A percentile compares a stretch with the other conserved stretches of the same genome.
phyloP scores from a whole-genome alignment of 2,797 vertebrate genomes.

The Salarias fasciatus region DNA sequence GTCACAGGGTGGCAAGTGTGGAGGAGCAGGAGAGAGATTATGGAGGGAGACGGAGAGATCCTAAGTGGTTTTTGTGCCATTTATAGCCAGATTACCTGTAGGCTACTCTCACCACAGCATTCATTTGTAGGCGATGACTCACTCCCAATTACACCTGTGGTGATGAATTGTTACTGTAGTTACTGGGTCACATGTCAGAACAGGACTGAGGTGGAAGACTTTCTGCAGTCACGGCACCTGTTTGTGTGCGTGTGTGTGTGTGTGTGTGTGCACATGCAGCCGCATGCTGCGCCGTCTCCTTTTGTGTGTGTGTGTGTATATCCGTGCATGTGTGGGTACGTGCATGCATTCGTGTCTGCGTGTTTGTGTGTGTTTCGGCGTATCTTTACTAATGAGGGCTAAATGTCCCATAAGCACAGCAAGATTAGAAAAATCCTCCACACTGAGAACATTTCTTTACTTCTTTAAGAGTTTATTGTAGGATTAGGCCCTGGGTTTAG shows the following conservation, averaged over 20 bases:
- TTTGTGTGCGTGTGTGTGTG: constrained; percentile 4
- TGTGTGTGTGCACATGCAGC: constrained; percentile 29
- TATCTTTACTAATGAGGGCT: constrained; percentile 58
- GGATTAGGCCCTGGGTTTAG: constrained; percentile 62
- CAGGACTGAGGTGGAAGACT: constrained; percentile 51
- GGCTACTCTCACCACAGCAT: constrained; percentile 50
- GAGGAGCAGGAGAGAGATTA: constrained; percentile 44
- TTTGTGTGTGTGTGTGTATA: constrained; percentile 22
- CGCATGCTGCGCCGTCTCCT: too few species aligned
- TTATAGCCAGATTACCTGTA: constrained; percentile 68
- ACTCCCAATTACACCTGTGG: constrained; percentile 66
- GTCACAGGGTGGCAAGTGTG: constrained; percentile 9
- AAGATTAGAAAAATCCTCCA: constrained; percentile 69
- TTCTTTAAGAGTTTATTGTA: constrained; percentile 67
- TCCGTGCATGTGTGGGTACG: constrained; percentile 5
- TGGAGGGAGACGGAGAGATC: constrained; percentile 38
- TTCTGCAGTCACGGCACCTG: constrained; percentile 26
- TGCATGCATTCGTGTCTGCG: constrained; percentile 11
- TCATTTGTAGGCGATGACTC: constrained; percentile 63
- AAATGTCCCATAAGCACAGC: constrained; percentile 58
- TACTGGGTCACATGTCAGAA: constrained; percentile 55
- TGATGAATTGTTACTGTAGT: constrained; percentile 57
- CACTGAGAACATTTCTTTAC: constrained; percentile 59
- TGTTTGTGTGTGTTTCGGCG: constrained; percentile 35
- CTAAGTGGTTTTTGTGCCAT: constrained; percentile 60